phyloP scores from a whole-genome alignment of 2,797 vertebrate species.

The Allobates femoralis region DNA sequence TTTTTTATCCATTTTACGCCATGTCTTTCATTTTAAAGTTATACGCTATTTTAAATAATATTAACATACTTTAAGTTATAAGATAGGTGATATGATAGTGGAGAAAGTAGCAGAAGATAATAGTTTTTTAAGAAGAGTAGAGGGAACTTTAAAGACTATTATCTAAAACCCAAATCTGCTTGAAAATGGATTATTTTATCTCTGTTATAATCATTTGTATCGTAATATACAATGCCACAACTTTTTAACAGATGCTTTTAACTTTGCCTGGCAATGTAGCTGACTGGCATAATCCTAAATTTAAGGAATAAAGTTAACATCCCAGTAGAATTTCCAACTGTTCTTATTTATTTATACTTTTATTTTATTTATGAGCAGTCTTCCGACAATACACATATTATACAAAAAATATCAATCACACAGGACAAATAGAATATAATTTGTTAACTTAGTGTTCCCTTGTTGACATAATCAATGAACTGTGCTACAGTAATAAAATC shows the following conservation, averaged over 20 bases:
- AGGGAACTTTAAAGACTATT: background rate
- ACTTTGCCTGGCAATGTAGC: conserved; percentile 7
- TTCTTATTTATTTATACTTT: background rate
- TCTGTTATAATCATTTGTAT: background rate
- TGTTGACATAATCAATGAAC: background rate
- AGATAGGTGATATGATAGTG: background rate
- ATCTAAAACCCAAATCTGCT: background rate
- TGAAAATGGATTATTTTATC: background rate
- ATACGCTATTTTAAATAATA: background rate
- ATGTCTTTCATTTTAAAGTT: background rate
- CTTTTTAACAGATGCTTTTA: background rate
- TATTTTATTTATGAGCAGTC: background rate
- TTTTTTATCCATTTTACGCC: too few relatives aligned
- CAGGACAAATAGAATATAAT: background rate
- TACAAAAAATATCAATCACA: background rate
- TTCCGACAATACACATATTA: background rate
- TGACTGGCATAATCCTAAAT: conserved; percentile 16
- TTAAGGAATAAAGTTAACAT: background rate
- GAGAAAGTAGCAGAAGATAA: background rate
- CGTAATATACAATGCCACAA: background rate
- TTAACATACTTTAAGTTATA: background rate
- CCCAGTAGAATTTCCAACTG: background rate
- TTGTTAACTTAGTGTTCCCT: background rate
- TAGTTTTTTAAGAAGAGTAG: background rate
- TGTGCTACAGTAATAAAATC: background rate